Evolutionary conservation across 2,797 vertebrate genomes (phyloP).

Genomic region (Aeoliscus strigatus): DNA sequence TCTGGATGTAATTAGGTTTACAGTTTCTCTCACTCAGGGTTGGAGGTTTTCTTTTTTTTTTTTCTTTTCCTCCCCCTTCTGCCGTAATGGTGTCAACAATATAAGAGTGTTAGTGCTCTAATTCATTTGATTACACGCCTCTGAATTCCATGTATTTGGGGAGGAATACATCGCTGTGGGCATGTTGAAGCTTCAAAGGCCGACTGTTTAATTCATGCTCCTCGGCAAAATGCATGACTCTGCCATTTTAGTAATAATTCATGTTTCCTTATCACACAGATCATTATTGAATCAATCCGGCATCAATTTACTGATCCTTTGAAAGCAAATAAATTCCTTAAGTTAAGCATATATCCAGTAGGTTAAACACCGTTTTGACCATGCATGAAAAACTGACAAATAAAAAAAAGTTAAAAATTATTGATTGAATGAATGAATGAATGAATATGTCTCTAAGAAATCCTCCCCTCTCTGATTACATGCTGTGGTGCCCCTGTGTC

Average conservation of each 20-base stretch:
- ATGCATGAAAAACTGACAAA: too few species aligned
- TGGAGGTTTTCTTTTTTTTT: too few species aligned
- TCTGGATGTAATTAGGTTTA: too few species aligned
- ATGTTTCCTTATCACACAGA: constrained; percentile 9
- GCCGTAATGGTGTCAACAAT: constrained; percentile 3
- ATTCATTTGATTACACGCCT: constrained; percentile 10
- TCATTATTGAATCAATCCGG: constrained; percentile 5
- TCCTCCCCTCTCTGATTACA: constrained; percentile 19
- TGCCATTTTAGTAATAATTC: constrained; percentile 27
- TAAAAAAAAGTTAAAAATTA: too few species aligned
- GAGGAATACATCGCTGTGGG: constrained; percentile 13
- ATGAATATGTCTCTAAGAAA: too few species aligned
- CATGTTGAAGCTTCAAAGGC: constrained; percentile 19
- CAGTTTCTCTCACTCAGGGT: background rate
- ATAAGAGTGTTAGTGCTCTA: background rate
- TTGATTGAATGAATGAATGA: too few species aligned
- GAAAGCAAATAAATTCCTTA: background rate
- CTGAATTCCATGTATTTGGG: constrained; percentile 11
- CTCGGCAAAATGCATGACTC: constrained; percentile 11
- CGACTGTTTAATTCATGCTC: constrained; percentile 12
- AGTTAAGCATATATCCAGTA: too few species aligned
- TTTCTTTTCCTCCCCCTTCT: constrained; percentile 2
- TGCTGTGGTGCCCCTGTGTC: constrained; percentile 10
- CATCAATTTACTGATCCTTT: background rate
- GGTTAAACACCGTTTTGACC: too few species aligned